These are phyloP conservation scores for Microtus montanus DNA, from an alignment of 2,113 vertebrate genomes.

Conservation along the genomic window DNA sequence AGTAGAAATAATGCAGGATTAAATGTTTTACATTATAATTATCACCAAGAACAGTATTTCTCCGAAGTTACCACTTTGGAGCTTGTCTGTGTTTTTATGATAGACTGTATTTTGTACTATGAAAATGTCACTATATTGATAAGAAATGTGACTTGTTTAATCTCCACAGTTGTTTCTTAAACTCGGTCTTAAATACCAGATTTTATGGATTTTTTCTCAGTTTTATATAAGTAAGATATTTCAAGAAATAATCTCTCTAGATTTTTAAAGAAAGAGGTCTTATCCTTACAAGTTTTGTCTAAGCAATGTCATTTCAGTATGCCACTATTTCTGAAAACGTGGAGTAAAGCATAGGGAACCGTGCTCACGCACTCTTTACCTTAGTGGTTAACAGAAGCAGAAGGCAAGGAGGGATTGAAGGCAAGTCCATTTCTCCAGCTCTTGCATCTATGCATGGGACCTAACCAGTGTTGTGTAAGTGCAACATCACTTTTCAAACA, in stretches of 20 bases:
- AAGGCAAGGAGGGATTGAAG: not conserved
- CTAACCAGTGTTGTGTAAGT: not conserved
- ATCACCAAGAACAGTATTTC: not conserved
- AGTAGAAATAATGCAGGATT: not conserved
- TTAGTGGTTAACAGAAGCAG: slow-evolving; percentile 15
- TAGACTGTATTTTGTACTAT: not conserved
- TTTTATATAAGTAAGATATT: not conserved
- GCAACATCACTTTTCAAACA: not conserved
- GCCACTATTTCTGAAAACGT: not conserved
- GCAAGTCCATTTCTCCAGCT: not conserved
- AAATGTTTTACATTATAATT: not conserved
- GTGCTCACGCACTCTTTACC: not conserved
- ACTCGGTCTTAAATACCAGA: not conserved
- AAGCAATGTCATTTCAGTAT: not conserved
- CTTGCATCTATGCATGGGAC: not conserved
- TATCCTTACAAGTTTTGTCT: not conserved
- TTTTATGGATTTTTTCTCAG: slow-evolving; percentile 7
- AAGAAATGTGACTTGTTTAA: not conserved
- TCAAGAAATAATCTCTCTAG: not conserved
- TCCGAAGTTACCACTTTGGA: not conserved
- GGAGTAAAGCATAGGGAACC: not conserved
- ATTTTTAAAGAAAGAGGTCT: not conserved
- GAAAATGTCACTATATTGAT: not conserved
- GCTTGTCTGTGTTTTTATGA: not conserved
- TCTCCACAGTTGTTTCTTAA: not conserved